Evolutionary conservation across 35 echinoderm and acorn worm species (phyloP).

Genomic region (Apostichopus japonicus): DNA sequence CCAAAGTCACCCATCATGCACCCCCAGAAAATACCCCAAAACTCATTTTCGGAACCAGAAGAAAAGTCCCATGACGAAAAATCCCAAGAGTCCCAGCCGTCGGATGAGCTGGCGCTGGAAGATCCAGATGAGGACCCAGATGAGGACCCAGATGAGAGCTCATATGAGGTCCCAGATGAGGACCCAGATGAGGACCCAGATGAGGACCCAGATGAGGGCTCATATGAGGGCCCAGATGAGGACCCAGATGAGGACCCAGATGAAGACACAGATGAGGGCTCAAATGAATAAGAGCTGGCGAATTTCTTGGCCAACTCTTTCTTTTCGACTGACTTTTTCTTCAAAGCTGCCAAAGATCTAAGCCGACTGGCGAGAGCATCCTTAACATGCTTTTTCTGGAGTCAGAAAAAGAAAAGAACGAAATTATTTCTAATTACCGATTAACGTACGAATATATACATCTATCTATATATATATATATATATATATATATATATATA

Average conservation of each 20-base stretch:
- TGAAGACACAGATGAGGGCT: background rate
- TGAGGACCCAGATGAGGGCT: no score
- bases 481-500: no score
- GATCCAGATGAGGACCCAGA: background rate
- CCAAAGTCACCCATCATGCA: background rate
- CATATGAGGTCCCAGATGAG: no score
- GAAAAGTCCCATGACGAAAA: background rate
- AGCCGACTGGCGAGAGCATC: constrained; percentile 14
- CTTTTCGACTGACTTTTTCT: constrained; percentile 26
- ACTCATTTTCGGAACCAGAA: background rate
- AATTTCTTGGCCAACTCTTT: constrained; percentile 8
- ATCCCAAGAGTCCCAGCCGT: background rate
- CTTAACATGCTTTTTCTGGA: constrained; percentile 5
- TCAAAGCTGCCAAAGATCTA: background rate
- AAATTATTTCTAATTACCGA: no score
- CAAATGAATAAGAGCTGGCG: background rate
- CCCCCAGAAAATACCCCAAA: background rate
- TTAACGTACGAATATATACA: no score
- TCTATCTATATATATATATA: no score
- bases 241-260: no score
- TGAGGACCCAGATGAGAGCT: no score
- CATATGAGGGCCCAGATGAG: no score
- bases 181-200: no score
- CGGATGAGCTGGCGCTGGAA: background rate
- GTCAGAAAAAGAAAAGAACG: no score